These are phyloP conservation scores for Xerus rutilus DNA, from an alignment of 2,797 vertebrate genomes.

Conservation along the genomic window DNA sequence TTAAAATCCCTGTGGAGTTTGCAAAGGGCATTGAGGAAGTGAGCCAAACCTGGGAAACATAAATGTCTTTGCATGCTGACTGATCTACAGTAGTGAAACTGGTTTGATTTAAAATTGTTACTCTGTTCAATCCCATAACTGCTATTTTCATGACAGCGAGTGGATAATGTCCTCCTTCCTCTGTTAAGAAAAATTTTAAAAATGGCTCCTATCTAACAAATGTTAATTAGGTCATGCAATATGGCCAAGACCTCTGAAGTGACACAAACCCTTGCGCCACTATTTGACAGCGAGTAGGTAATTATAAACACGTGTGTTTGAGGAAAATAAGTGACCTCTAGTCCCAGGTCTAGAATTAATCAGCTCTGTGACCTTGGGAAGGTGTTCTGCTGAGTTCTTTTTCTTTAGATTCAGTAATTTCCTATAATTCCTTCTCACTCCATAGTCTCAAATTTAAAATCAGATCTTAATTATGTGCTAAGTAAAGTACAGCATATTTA, in stretches of 20 bases:
- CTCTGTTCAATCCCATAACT: slow-evolving; percentile 20
- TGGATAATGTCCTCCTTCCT: slow-evolving; percentile 19
- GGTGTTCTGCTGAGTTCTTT: neutral
- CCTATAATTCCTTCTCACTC: slow-evolving; percentile 6
- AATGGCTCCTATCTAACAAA: neutral
- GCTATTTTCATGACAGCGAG: slow-evolving; percentile 62
- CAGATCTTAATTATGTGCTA: slow-evolving; percentile 64
- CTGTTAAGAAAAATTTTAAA: slow-evolving; percentile 48
- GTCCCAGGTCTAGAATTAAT: neutral
- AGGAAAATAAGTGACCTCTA: neutral
- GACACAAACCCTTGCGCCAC: neutral
- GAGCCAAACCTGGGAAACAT: slow-evolving; percentile 64
- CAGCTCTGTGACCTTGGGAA: neutral
- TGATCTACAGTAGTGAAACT: slow-evolving; percentile 56
- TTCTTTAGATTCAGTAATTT: neutral
- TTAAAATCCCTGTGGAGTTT: slow-evolving; percentile 69
- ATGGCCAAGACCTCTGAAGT: neutral
- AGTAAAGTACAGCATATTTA: slow-evolving; percentile 38
- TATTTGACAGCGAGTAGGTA: neutral
- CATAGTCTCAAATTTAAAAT: slow-evolving; percentile 59
- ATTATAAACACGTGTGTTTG: neutral
- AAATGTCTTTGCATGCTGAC: slow-evolving; percentile 65
- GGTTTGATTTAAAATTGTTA: slow-evolving; percentile 65
- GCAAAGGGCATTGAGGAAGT: slow-evolving; percentile 69
- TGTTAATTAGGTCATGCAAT: slow-evolving; percentile 15